Evolutionary conservation across 2,888 invertebrate species (phyloP).

Genomic region (Diabrotica balteata): DNA sequence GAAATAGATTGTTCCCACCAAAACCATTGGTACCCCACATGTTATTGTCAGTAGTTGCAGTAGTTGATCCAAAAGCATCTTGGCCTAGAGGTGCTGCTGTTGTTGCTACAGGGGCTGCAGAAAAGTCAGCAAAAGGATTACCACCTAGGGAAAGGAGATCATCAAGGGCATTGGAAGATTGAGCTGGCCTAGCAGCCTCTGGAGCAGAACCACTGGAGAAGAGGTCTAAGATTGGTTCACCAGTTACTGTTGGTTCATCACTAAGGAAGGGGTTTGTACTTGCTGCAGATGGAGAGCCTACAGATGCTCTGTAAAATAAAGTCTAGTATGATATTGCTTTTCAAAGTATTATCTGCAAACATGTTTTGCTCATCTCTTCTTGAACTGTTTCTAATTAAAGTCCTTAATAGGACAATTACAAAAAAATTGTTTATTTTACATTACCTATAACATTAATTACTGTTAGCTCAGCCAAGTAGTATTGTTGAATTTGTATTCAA

Average conservation of each 20-base stretch:
- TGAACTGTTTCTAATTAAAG: too few relatives aligned
- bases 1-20: conserved; percentile 36
- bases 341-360: too few relatives aligned
- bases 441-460: too few relatives aligned
- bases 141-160: conserved; percentile 74
- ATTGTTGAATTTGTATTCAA: too few relatives aligned
- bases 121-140: conserved; percentile 89
- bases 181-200: conserved; percentile 33
- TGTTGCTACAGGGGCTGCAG: conserved; percentile 48
- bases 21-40: conserved; percentile 56
- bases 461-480: too few relatives aligned
- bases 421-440: too few relatives aligned
- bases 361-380: too few relatives aligned
- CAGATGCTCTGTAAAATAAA: conserved; percentile 70
- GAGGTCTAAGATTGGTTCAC: conserved; percentile 77
- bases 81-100: conserved; percentile 25
- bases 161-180: conserved; percentile 72
- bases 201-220: conserved; percentile 65
- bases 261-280: conserved; percentile 87
- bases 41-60: conserved; percentile 48
- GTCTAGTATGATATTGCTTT: neutral
- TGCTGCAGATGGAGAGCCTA: conserved; percentile 77
- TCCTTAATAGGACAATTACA: too few relatives aligned
- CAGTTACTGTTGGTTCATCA: conserved; percentile 53
- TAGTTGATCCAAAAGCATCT: conserved; percentile 48